A percentile compares a stretch with the other conserved stretches of the same genome.
These are phyloP conservation scores for Zeugodacus cucurbitae DNA, from an alignment of 1,140 invertebrate species.

Conservation along the genomic window DNA sequence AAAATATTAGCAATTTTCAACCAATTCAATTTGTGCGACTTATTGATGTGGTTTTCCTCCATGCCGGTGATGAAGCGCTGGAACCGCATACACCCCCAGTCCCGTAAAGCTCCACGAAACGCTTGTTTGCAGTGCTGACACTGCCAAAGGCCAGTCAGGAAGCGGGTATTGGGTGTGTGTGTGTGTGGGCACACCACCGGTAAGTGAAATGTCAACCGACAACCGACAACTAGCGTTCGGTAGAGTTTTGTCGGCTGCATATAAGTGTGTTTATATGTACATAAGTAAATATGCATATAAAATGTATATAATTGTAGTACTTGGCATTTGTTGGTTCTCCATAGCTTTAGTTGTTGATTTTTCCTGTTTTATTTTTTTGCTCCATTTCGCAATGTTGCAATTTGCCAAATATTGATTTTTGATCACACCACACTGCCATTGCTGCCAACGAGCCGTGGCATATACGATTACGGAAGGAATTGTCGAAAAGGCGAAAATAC, in stretches of 20 bases:
- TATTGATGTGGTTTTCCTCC: conserved; percentile 1
- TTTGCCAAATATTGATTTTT: conserved; percentile 31
- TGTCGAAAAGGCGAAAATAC: neutral
- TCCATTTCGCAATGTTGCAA: neutral
- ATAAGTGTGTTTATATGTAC: neutral
- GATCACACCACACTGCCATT: neutral
- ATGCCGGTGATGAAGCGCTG: neutral
- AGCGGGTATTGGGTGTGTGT: neutral
- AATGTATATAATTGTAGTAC: neutral
- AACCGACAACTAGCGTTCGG: neutral
- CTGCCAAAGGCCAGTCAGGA: neutral
- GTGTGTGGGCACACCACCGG: neutral
- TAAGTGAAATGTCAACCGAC: neutral
- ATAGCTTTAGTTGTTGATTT: no score
- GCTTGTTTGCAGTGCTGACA: neutral
- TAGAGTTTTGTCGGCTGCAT: neutral
- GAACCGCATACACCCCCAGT: neutral
- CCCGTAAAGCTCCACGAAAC: neutral
- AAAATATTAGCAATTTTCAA: neutral
- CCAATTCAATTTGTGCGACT: conserved; percentile 23
- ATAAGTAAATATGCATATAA: neutral
- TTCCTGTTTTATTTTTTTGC: neutral
- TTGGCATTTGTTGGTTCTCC: neutral
- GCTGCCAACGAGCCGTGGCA: neutral
- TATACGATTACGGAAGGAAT: neutral